Percentiles rank a stretch among this genome's conserved stretches.
These are phyloP conservation scores for Brenthis daphne DNA, from an alignment of 2,888 invertebrate species.

Conservation along the genomic window DNA sequence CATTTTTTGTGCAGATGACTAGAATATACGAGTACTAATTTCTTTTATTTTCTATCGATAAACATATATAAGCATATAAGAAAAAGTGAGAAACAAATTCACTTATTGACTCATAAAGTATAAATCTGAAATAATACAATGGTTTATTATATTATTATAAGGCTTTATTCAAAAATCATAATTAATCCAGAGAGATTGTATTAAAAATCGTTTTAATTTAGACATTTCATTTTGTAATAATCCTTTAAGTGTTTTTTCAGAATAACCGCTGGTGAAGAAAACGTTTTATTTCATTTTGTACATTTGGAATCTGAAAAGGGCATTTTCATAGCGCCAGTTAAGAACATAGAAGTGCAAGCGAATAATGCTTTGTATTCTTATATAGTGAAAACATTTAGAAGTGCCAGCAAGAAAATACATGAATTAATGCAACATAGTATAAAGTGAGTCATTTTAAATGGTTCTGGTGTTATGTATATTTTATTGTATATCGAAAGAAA, in stretches of 20 bases:
- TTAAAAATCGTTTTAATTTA: constrained; percentile 3
- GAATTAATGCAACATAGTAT: constrained; percentile 87
- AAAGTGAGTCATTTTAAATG: constrained; percentile 54
- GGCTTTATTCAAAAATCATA: too few relatives aligned
- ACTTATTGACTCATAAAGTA: too few relatives aligned
- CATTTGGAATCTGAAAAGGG: constrained; percentile 88
- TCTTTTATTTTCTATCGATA: too few relatives aligned
- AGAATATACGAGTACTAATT: too few relatives aligned
- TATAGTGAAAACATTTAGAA: constrained; percentile 87
- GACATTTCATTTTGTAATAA: not conserved
- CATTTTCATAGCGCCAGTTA: constrained; percentile 84
- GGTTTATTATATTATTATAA: too few relatives aligned
- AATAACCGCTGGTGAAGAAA: constrained; percentile 87
- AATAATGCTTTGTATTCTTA: constrained; percentile 75
- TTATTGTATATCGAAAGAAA: not conserved
- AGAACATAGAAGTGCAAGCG: constrained; percentile 62
- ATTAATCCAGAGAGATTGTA: not conserved
- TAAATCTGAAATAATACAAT: too few relatives aligned
- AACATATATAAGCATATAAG: too few relatives aligned
- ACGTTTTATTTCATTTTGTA: constrained; percentile 89
- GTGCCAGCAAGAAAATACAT: constrained; percentile 88
- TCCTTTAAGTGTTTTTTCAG: constrained; percentile 53
- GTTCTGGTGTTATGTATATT: not conserved
- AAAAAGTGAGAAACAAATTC: too few relatives aligned
- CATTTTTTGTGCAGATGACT: too few relatives aligned